These are phyloP conservation scores for Carlito syrichta DNA, from an alignment of 2,113 vertebrate species.

Conservation along the genomic window DNA sequence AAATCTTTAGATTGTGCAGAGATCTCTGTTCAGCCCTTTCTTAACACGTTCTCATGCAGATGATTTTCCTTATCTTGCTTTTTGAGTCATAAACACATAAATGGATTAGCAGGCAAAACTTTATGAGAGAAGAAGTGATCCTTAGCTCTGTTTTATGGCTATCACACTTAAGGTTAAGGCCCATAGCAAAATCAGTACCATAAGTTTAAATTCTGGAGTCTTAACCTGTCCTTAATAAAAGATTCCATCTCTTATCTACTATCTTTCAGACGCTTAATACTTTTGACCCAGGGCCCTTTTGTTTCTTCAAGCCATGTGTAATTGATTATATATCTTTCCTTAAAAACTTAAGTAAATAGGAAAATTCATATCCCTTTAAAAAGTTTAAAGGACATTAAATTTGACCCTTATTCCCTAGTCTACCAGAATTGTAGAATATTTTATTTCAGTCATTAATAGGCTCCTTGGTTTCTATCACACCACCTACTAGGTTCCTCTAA, in stretches of 20 bases:
- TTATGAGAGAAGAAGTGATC: not conserved
- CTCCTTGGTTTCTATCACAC: not conserved
- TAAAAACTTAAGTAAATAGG: not conserved
- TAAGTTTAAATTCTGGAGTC: not conserved
- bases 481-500: not conserved
- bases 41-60: not conserved
- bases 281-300: not conserved
- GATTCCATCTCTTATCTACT: not conserved
- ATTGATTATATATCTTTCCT: not conserved
- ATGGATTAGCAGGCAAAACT: not conserved
- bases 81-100: not conserved
- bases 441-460: not conserved
- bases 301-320: not conserved
- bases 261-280: not conserved
- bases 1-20: not conserved
- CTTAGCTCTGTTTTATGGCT: not conserved
- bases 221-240: not conserved
- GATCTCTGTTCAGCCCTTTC: not conserved
- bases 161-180: not conserved
- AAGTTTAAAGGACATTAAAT: not conserved
- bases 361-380: not conserved
- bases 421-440: not conserved
- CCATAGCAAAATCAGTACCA: not conserved
- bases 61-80: not conserved
- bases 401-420: not conserved